Evolutionary conservation across 2,113 vertebrate genomes (phyloP).

Genomic region (Ictalurus furcatus): DNA sequence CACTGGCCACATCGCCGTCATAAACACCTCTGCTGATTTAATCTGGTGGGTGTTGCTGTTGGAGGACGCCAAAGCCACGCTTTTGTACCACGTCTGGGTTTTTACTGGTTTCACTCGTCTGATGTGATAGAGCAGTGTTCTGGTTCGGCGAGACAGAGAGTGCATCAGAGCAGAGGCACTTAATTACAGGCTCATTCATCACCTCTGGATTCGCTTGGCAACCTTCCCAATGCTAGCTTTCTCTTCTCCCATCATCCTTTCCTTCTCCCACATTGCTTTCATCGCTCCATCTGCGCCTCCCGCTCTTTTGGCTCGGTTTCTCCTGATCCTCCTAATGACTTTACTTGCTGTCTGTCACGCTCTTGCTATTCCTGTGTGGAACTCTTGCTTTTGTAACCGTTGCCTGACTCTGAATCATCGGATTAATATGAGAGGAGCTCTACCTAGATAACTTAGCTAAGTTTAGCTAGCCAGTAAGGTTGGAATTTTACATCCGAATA

Average conservation of each 20-base stretch:
- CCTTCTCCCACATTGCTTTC: conserved; percentile 43
- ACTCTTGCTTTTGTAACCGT: not conserved
- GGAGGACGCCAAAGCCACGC: conserved; percentile 3
- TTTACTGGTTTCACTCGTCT: conserved; percentile 3
- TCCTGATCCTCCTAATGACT: conserved; percentile 29
- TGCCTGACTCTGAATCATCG: not conserved
- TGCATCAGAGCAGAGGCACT: conserved; percentile 52
- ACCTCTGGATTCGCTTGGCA: conserved; percentile 66
- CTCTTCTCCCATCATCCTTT: conserved; percentile 30
- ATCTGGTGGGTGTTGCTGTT: conserved; percentile 21
- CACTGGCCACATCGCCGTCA: not conserved
- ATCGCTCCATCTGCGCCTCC: conserved; percentile 50
- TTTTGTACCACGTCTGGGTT: not conserved
- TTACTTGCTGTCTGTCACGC: conserved; percentile 34
- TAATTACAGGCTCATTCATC: conserved; percentile 75
- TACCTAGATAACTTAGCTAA: not conserved
- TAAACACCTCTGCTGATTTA: conserved; percentile 30
- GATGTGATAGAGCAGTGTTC: conserved; percentile 32
- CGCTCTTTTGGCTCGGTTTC: conserved; percentile 19
- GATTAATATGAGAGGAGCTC: not conserved
- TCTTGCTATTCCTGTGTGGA: not conserved
- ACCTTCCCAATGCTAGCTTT: not conserved
- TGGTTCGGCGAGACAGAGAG: conserved; percentile 16
- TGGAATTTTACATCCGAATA: not conserved
- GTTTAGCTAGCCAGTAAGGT: not conserved